Percentiles rank a stretch among this genome's conserved stretches.
These are phyloP conservation scores for Dendrolimus punctatus DNA, from an alignment of 1,140 invertebrate species.

Conservation along the genomic window DNA sequence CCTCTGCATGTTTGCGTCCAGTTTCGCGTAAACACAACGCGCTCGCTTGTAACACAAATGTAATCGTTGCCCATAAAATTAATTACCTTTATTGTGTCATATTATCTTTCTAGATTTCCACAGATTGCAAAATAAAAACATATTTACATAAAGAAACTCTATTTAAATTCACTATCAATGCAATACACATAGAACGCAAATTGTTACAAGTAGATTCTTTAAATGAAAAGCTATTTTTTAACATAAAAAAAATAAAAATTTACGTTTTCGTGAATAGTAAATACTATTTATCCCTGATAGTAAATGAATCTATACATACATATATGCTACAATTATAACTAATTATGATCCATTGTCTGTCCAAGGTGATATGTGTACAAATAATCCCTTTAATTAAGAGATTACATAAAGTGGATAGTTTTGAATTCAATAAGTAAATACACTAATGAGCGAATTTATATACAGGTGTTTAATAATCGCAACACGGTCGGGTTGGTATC, in stretches of 20 bases:
- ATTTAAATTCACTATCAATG: too few species aligned
- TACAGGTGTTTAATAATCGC: conserved; percentile 16
- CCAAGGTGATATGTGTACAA: too few species aligned
- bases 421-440: too few species aligned
- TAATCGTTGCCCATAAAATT: conserved; percentile 41
- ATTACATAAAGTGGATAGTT: too few species aligned
- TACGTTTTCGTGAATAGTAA: neutral
- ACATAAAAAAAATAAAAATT: conserved; percentile 11
- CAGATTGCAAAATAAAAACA: neutral
- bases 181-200: too few species aligned
- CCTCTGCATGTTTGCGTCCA: conserved; percentile 59
- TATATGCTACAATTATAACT: too few species aligned
- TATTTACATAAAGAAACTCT: too few species aligned
- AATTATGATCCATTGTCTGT: too few species aligned
- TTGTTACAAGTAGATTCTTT: neutral
- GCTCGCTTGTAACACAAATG: conserved; percentile 54
- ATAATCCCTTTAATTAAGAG: too few species aligned
- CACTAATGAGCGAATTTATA: conserved; percentile 1
- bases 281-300: neutral
- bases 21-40: conserved; percentile 61
- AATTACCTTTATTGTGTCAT: conserved; percentile 36
- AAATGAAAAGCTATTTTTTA: neutral
- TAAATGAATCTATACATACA: too few species aligned
- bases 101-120: conserved; percentile 12
- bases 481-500: conserved; percentile 30